Conservation (phyloP, 2,888 invertebrate species). For the Branchellion lobata region DNA sequence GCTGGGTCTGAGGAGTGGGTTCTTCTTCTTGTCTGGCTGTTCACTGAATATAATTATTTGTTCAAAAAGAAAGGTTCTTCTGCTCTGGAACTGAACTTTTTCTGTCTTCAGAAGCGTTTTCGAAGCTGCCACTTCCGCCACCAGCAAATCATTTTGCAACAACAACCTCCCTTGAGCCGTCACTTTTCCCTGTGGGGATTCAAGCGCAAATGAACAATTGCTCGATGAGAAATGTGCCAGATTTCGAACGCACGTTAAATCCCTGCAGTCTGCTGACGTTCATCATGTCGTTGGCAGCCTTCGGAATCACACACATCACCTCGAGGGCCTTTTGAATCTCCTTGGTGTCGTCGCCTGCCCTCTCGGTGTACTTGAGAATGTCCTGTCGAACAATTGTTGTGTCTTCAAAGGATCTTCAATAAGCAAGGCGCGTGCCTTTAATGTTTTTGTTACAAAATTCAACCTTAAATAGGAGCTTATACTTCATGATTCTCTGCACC, state of each 20-base stretch:
- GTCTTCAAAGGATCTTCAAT: no score
- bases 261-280: constrained; percentile 93
- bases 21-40: constrained; percentile 81
- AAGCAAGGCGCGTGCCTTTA: no score
- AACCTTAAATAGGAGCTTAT: constrained; percentile 80
- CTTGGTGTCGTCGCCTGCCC: constrained; percentile 78
- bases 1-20: constrained; percentile 79
- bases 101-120: constrained; percentile 55
- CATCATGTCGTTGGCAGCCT: constrained; percentile 99
- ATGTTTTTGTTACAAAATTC: not conserved
- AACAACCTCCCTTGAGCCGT: constrained; percentile 92
- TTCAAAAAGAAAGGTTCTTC: constrained; percentile 95
- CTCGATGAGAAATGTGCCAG: no score
- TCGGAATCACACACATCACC: constrained; percentile 82
- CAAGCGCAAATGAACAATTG: not conserved
- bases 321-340: constrained; percentile 77
- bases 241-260: constrained; percentile 81
- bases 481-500: constrained; percentile 96
- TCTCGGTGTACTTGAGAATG: constrained; percentile 84
- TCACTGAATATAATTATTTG: constrained; percentile 91
- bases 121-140: constrained; percentile 57
- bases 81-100: constrained; percentile 73
- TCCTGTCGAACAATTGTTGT: constrained; percentile 66
- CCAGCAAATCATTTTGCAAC: constrained; percentile 67
- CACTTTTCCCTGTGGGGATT: constrained; percentile 79